Base-by-base conservation (phyloP, 1,140 invertebrate genomes). In the Diorhabda carinulata region DNA sequence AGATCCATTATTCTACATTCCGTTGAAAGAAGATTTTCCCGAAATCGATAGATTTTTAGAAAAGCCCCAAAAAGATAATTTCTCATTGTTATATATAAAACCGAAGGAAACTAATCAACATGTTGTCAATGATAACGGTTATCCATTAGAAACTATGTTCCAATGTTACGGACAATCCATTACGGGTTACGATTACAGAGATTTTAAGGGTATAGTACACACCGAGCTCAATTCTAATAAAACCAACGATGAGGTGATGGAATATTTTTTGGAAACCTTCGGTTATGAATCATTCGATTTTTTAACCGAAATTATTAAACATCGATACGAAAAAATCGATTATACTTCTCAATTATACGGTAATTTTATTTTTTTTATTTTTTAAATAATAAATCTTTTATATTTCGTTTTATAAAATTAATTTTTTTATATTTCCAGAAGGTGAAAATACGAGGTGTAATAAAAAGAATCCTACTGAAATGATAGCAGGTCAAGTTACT, bases 201-300 rank as follows among this genome's bases (percentile, higher is more conserved):
- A 75, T 66, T 76, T 76, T 52, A 73, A 70, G 59, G 57, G 67
- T 8, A 75, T 76, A 25, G 63, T 76, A 6, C 10, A 70, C 8
- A 72, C 66, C 9, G 70, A 72, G 7, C 43, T 77, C 25, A 70
- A 61, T 25, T 88, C 91, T 40, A 25, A 5, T 41, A 85, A 85
- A 74, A 85, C 83, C 56, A 87, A 89, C 77, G 89, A 92, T 76
- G 91, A 92, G 77, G 80, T 95, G 67, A 91, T 96, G 78, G 92
- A 91, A 83, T 93, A 95, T 80, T 81, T 98, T 5, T 91, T 97
- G 82, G 95, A 97, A 73, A 81, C 97, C 25, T 84, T 93, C 66
- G 94, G 96, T 4, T 95, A 91, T 82, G 92, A 96, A 74, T 84
- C 92, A 73, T 92, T 98, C 80, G 92, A 95, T 75, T 85, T 97